phyloP scores from a whole-genome alignment of 2,888 invertebrate species.

The Drosophila seclusa region DNA sequence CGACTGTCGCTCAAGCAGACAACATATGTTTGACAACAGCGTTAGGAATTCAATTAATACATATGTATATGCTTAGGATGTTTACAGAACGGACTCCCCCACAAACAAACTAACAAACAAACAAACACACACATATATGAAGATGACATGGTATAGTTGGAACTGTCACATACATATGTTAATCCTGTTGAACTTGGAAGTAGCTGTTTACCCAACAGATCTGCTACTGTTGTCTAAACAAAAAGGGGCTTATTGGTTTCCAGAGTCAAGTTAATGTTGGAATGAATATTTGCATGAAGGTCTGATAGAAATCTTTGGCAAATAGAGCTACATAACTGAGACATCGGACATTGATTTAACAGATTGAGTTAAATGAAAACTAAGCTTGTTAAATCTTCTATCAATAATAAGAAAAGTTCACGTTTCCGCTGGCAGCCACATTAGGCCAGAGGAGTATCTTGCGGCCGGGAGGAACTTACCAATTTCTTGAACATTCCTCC shows the following conservation, averaged over 20 bases:
- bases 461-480: neutral
- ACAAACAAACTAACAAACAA: constrained; percentile 39
- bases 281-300: no score
- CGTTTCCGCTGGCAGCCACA: neutral
- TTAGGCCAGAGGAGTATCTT: neutral
- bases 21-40: constrained; percentile 20
- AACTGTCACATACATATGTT: constrained; percentile 20
- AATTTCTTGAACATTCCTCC: neutral
- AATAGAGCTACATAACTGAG: neutral
- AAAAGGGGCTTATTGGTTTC: neutral
- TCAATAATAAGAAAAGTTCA: neutral
- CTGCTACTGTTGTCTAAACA: neutral
- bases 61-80: constrained; percentile 44
- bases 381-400: neutral
- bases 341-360: neutral
- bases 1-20: neutral
- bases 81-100: constrained; percentile 17
- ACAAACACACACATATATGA: neutral
- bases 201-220: constrained; percentile 8
- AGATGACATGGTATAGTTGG: neutral
- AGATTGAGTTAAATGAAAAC: neutral
- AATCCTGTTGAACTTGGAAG: constrained; percentile 23
- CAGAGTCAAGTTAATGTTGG: neutral
- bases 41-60: constrained; percentile 67
- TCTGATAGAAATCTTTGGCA: neutral